Base-by-base conservation (phyloP, 1,140 invertebrate species). In the Drosophila erecta region DNA sequence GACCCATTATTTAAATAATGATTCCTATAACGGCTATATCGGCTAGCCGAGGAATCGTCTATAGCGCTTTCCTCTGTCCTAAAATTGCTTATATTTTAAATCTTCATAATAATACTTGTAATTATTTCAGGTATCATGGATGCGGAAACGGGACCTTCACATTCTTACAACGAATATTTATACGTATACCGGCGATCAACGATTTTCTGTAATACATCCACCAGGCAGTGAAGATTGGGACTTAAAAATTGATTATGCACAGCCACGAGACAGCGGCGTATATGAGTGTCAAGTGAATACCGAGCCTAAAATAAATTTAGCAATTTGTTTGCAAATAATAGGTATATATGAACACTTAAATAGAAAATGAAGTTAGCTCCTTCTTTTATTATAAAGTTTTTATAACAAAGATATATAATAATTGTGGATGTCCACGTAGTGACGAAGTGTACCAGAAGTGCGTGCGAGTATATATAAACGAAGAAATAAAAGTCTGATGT, bases 181-280 rank as follows among this genome's bases (percentile, higher is more conserved):
- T 91, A 97, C 96, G 14, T 98, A 98, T 92, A 98, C 97, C 0
- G 96, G 96, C 0, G 97, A 98, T 92, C 96, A 94, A 46, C 93
- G 97, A 75, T 98, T 98, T 93, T 96, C 96, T 50, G 96, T 97
- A 1, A 94, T 96, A 12, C 97, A 98, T 92, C 95, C 96, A 1
- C 96, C 97, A 73, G 94, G 95, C 14, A 96, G 95, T n/a, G 96
- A 98, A 79, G 97, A 98, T 91, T 98, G 97, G 97, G 96, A 96
- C 90, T 94, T 99, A 66, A 95, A 96, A 93, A 96, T 99, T 72
- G 95, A 96, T 76, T 98, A 96, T 90, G 96, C 98, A 4, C 97
- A 98, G 92, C 94, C 95, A 64, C 93, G 95, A 38, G 97, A 99
- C 90, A 96, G 95, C 2, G 97, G 97, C 0, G 95, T 97, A 41